Conservation (phyloP, 2,797 vertebrate genomes). For the Pseudochirops cupreus region DNA sequence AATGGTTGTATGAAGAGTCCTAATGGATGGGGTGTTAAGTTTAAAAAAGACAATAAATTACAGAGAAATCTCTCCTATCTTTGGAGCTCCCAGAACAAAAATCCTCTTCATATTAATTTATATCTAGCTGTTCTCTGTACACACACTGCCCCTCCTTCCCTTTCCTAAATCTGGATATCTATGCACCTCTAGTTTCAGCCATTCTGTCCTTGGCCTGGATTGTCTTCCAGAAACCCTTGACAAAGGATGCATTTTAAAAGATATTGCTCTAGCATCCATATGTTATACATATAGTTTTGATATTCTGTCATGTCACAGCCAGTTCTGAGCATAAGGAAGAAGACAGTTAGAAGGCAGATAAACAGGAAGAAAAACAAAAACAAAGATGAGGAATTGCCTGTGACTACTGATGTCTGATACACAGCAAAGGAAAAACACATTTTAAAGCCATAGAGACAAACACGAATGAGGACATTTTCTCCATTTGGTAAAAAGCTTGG, state of each 20-base stretch:
- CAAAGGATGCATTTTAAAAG: constrained; percentile 69
- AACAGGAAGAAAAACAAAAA: constrained; percentile 33
- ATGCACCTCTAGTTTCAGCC: constrained; percentile 25
- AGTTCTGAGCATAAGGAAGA: constrained; percentile 25
- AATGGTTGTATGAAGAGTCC: background rate
- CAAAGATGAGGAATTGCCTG: background rate
- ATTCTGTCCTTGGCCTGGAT: constrained; percentile 12
- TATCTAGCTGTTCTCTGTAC: background rate
- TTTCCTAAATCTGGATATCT: background rate
- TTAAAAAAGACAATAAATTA: constrained; percentile 46
- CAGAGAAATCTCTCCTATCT: constrained; percentile 1
- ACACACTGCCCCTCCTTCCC: background rate
- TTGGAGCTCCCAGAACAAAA: constrained; percentile 57
- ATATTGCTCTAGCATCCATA: constrained; percentile 33
- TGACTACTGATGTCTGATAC: constrained; percentile 25
- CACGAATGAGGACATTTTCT: background rate
- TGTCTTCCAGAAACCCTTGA: constrained; percentile 66
- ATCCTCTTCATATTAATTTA: constrained; percentile 26
- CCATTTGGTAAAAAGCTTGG: background rate
- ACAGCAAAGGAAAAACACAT: background rate
- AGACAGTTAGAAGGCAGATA: constrained; percentile 15
- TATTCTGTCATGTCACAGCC: constrained; percentile 43
- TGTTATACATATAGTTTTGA: constrained; percentile 56
- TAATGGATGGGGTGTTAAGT: background rate
- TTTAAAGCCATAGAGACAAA: background rate